Conservation (phyloP, 2,113 vertebrate genomes). For the Vidua macroura region DNA sequence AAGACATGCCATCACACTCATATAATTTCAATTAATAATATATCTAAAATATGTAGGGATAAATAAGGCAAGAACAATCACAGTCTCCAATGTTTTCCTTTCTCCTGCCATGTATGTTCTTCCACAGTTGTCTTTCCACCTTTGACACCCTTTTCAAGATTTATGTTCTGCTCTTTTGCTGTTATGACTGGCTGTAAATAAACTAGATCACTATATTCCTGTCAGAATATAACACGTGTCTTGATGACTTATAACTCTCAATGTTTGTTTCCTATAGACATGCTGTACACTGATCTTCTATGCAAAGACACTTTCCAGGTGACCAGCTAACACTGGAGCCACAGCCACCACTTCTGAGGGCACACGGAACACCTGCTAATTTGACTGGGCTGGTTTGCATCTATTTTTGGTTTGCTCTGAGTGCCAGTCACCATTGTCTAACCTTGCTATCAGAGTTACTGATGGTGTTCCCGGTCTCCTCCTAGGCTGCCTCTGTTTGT, state of each 20-base stretch:
- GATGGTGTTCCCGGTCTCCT: neutral
- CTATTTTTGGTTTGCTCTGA: neutral
- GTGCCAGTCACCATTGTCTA: neutral
- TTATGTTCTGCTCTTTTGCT: neutral
- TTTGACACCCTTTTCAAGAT: neutral
- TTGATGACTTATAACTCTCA: neutral
- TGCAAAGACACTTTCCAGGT: neutral
- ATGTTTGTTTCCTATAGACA: neutral
- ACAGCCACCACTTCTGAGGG: neutral
- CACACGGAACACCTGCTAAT: neutral
- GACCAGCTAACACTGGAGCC: neutral
- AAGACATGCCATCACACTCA: neutral
- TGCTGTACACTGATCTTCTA: neutral
- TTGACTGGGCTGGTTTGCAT: neutral
- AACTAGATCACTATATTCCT: neutral
- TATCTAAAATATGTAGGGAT: neutral
- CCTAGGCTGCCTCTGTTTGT: neutral
- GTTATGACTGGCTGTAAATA: conserved; percentile 24
- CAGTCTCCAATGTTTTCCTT: neutral
- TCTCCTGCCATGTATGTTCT: neutral
- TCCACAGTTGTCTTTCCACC: neutral
- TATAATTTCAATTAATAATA: neutral
- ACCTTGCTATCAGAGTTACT: neutral
- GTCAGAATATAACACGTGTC: conserved; percentile 6
- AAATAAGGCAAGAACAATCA: neutral